Base-by-base conservation (phyloP, 2,888 invertebrate genomes). In the Argyresthia albistria region DNA sequence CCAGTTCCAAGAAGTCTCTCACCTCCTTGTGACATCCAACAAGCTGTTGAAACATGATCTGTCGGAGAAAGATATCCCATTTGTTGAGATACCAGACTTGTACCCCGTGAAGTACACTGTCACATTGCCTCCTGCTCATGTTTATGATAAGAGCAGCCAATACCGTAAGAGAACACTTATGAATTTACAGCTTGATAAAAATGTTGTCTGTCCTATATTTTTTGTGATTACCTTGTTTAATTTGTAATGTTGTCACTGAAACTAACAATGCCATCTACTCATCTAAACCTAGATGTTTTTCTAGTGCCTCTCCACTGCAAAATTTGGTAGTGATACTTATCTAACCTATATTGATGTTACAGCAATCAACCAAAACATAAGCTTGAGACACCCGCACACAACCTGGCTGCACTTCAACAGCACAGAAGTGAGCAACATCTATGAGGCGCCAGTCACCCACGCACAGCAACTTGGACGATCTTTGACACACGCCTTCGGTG, bases 61-160 rank as follows among this genome's bases (percentile, higher is more conserved):
- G 35, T 64, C 70, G 58, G 75, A 84, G 8, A 86, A 88, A 52
- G 80, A 88, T 55, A 88, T 89, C 9, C 74, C 87, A 15, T 79
- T 83, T 55, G 68, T 88, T 39, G 71, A 88, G 51, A 73, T 97
- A 45, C 95, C 95, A 8, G 88, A 93, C 69, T 78, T 97, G 56
- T 88, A 89, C 72, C 97, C 97, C 1, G 76, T 97, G 12, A 91
- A 91, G 64, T 91, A 91, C 53, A 92, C 92, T 0, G 88, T 95
- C 52, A 92, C 93, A 48, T 70, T 95, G 55, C 80, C 87, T 11
- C 71, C 87, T 54, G 80, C 89, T 51, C 90, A 94, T 70, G 89
- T 94, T 65, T 94, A 94, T 66, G 76, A 88, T 53, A 70, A 86
- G 12, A 72, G 79, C 47, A 90, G 93, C 70, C 73, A 88, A 61